Conservation (phyloP, 2,113 vertebrate genomes). For the Indri indri region DNA sequence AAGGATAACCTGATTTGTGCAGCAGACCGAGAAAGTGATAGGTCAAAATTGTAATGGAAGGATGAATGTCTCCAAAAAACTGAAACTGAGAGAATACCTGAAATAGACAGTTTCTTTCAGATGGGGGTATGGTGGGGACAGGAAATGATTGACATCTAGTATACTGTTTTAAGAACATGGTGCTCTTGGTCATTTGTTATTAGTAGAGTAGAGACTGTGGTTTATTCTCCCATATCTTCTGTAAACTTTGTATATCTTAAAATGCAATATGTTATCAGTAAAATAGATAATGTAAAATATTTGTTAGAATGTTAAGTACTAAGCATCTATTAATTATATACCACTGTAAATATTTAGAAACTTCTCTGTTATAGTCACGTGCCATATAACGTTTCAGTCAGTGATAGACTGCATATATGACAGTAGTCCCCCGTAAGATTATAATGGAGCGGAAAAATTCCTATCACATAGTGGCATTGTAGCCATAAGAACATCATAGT, state of each 20-base stretch:
- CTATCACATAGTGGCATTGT: not conserved
- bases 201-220: not conserved
- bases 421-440: not conserved
- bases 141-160: not conserved
- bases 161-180: conserved; percentile 15
- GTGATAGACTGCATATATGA: not conserved
- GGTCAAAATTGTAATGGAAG: not conserved
- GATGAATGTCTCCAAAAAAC: not conserved
- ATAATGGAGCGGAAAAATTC: not conserved
- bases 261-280: not conserved
- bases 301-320: not conserved
- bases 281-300: not conserved
- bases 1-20: not conserved
- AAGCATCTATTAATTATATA: not conserved
- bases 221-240: not conserved
- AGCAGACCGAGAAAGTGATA: not conserved
- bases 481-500: not conserved
- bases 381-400: not conserved
- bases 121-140: not conserved
- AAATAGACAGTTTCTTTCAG: not conserved
- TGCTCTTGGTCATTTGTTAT: not conserved
- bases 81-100: not conserved
- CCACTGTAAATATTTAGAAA: conserved; percentile 36
- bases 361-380: not conserved
- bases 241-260: conserved; percentile 19